phyloP scores from a whole-genome alignment of 2,888 invertebrate genomes.

The Ophion costatus region DNA sequence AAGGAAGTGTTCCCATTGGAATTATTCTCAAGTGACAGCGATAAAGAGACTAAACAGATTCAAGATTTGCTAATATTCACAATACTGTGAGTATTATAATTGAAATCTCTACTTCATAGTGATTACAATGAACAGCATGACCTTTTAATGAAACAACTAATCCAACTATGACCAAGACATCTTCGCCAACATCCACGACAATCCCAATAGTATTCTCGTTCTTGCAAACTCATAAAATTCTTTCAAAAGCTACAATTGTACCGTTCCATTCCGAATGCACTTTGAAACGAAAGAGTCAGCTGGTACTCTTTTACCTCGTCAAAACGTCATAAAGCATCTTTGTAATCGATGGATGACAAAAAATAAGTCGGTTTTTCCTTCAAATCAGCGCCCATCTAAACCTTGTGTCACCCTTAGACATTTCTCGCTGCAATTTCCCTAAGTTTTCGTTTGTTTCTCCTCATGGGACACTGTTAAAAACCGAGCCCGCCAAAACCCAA shows the following conservation, averaged over 20 bases:
- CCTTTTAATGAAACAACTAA: neutral
- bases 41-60: too few relatives aligned
- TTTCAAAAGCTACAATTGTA: neutral
- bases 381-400: neutral
- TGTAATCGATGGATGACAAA: neutral
- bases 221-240: neutral
- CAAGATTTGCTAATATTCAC: too few relatives aligned
- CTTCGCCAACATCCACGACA: neutral
- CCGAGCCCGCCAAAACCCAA: too few relatives aligned
- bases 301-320: neutral
- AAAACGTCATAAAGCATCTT: neutral
- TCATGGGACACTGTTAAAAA: neutral
- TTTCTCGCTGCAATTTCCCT: neutral
- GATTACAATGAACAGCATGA: too few relatives aligned
- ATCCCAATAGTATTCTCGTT: neutral
- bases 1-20: too few relatives aligned
- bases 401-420: too few relatives aligned
- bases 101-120: too few relatives aligned
- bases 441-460: neutral
- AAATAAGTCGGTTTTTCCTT: neutral
- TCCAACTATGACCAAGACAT: neutral
- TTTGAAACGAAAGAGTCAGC: neutral
- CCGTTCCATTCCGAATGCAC: neutral
- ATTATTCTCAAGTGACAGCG: too few relatives aligned
- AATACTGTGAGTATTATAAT: too few relatives aligned